These are phyloP conservation scores for Argyresthia albistria DNA, from an alignment of 2,888 invertebrate species.

Conservation along the genomic window DNA sequence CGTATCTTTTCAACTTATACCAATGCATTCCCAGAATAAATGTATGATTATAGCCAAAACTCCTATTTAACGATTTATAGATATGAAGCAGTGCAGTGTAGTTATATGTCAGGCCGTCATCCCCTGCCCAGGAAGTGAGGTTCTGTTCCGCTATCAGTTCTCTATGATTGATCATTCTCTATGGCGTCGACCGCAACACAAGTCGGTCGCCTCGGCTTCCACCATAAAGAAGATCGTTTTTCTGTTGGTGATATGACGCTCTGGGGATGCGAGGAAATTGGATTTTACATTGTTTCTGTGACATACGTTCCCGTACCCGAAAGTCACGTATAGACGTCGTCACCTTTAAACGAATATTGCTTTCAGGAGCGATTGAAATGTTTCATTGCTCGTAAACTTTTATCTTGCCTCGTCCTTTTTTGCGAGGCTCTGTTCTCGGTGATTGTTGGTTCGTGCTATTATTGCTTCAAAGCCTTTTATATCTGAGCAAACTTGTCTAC, in stretches of 20 bases:
- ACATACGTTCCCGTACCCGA: not conserved
- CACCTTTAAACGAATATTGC: too few species aligned
- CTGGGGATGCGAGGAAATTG: conserved; percentile 32
- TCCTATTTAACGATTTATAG: too few species aligned
- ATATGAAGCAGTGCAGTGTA: too few species aligned
- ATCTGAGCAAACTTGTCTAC: too few species aligned
- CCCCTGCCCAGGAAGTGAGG: not conserved
- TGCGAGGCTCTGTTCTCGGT: not conserved
- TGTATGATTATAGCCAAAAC: too few species aligned
- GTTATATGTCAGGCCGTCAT: too few species aligned
- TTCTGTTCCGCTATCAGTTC: not conserved
- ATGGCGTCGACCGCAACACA: conserved; percentile 12
- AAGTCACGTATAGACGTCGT: too few species aligned
- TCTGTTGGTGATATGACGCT: conserved; percentile 18
- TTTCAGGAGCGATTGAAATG: not conserved
- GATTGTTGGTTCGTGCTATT: conserved; percentile 11
- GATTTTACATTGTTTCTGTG: conserved; percentile 36
- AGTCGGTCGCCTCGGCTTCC: conserved; percentile 10
- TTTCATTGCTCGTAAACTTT: conserved; percentile 12
- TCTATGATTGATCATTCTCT: conserved; percentile 22
- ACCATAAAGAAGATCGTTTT: conserved; percentile 23
- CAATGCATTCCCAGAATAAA: too few species aligned
- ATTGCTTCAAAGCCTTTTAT: conserved; percentile 10
- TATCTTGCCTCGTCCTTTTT: not conserved
- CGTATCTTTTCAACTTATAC: too few species aligned